These are phyloP conservation scores for Accipiter cooperii DNA, from an alignment of 2,113 vertebrate species.

Conservation along the genomic window DNA sequence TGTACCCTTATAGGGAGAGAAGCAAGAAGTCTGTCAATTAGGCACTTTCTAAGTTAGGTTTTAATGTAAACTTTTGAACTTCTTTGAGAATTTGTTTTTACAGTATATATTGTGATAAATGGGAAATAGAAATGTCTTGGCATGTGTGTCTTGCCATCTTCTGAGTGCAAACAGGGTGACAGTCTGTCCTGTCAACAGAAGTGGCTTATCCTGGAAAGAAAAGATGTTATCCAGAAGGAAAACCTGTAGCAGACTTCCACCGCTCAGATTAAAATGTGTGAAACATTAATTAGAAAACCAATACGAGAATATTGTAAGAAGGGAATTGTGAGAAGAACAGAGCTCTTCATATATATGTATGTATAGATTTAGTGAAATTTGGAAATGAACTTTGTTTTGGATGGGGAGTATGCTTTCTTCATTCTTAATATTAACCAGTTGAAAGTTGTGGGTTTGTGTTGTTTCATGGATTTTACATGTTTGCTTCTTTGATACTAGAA, in stretches of 20 bases:
- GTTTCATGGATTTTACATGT: background rate
- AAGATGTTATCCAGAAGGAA: background rate
- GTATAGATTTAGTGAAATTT: background rate
- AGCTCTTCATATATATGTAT: background rate
- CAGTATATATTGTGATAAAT: background rate
- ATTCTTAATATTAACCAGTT: background rate
- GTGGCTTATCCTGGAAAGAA: background rate
- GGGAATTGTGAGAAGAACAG: background rate
- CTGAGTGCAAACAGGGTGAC: background rate
- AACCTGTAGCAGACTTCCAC: background rate
- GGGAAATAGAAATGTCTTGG: background rate
- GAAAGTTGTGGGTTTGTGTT: background rate
- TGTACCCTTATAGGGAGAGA: background rate
- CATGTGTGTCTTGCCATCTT: accelerated
- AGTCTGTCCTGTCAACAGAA: background rate
- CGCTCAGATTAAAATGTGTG: background rate
- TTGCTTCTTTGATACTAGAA: background rate
- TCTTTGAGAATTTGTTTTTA: background rate
- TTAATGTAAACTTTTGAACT: background rate
- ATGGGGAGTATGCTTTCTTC: background rate
- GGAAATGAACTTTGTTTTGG: background rate
- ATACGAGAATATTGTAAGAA: background rate
- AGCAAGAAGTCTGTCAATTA: background rate
- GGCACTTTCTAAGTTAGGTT: background rate
- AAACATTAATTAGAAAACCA: background rate